These are phyloP conservation scores for Drosophila serrata DNA, from an alignment of 1,140 invertebrate genomes.

Conservation along the genomic window DNA sequence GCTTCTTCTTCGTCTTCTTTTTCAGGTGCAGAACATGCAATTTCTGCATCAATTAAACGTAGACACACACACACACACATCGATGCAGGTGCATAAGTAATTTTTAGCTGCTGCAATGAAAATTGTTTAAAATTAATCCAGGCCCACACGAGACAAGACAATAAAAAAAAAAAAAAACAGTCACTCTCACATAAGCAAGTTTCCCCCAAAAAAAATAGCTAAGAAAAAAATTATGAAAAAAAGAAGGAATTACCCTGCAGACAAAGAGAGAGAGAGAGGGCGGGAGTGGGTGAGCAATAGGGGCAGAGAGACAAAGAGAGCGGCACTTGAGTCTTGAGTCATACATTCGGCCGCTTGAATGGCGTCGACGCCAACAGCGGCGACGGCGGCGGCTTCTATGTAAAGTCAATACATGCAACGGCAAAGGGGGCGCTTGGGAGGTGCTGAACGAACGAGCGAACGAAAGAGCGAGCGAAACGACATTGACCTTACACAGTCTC, in stretches of 20 bases:
- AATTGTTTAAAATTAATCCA: slow-evolving; percentile 82
- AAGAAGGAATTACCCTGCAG: slow-evolving; percentile 55
- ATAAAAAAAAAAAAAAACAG: slow-evolving; percentile 49
- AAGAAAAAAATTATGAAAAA: slow-evolving; percentile 32
- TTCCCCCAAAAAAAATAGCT: slow-evolving; percentile 16
- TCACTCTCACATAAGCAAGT: slow-evolving; percentile 10
- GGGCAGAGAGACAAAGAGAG: slow-evolving; percentile 39
- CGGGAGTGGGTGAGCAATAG: background rate
- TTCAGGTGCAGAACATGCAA: slow-evolving; percentile 65
- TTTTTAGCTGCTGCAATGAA: slow-evolving; percentile 66
- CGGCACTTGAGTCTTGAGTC: slow-evolving; percentile 75
- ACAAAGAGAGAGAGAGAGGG: background rate
- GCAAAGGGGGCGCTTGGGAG: slow-evolving; percentile 18
- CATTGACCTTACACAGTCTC: slow-evolving; percentile 80
- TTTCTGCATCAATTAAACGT: slow-evolving; percentile 81
- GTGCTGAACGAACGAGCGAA: slow-evolving; percentile 32
- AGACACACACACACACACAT: slow-evolving; percentile 53
- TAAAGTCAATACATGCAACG: slow-evolving; percentile 74
- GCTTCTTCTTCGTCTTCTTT: slow-evolving; percentile 7
- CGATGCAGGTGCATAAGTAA: slow-evolving; percentile 62
- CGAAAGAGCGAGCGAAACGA: slow-evolving; percentile 64
- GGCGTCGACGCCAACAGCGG: slow-evolving; percentile 30
- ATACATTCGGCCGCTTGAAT: slow-evolving; percentile 50
- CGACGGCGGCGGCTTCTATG: slow-evolving; percentile 49
- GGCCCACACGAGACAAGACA: slow-evolving; percentile 63